phyloP scores from a whole-genome alignment of 2,888 invertebrate species.

The Linnaemya tessellans region DNA sequence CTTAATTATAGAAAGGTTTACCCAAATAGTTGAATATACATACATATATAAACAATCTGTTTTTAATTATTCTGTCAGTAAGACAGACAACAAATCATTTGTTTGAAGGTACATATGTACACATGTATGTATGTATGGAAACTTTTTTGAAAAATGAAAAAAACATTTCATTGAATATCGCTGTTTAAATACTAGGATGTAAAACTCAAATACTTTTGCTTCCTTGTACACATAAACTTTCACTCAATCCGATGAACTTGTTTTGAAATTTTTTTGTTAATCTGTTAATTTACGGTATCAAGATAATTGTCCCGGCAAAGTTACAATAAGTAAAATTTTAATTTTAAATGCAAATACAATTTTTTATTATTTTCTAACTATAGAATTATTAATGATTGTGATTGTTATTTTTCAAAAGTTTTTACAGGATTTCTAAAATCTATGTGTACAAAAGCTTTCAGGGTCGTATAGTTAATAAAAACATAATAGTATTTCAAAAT shows the following conservation, averaged over 20 bases:
- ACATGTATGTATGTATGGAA: not conserved
- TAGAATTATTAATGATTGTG: conserved; percentile 15
- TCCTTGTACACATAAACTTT: conserved; percentile 69
- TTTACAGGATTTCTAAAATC: conserved; percentile 55
- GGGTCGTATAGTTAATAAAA: conserved; percentile 26
- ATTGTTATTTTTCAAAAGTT: conserved; percentile 20
- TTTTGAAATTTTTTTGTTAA: not conserved
- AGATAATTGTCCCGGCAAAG: not conserved
- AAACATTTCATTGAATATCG: conserved; percentile 60
- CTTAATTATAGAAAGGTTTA: not conserved
- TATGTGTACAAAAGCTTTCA: conserved; percentile 69
- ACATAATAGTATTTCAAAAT: not conserved
- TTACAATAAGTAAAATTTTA: not conserved
- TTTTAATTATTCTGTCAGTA: no score
- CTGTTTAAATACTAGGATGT: conserved; percentile 52
- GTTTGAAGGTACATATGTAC: not conserved
- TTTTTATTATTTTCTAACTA: conserved; percentile 15
- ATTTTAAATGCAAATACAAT: not conserved
- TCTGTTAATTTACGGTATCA: not conserved
- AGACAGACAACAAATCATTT: no score
- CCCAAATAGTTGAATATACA: not conserved
- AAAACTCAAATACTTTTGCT: conserved; percentile 38
- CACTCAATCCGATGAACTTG: not conserved
- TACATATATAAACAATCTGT: no score
- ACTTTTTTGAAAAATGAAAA: not conserved